Evolutionary conservation across 1,140 invertebrate species (phyloP), one percentile per base, ranked within the genome.

Genomic region (Drosophila virilis): DNA sequence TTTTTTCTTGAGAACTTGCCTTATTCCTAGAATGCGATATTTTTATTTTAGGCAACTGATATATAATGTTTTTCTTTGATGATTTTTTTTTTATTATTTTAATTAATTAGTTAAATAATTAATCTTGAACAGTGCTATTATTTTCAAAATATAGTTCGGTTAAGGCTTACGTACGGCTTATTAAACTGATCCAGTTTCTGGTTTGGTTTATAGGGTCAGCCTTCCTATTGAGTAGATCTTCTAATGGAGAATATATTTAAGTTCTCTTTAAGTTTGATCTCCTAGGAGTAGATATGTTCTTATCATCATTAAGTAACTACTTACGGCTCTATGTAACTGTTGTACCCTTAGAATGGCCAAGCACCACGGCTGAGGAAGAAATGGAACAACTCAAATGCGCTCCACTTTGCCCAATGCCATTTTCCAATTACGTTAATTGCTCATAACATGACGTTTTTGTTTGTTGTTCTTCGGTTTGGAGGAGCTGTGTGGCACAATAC

Each of bases 401-500:
- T 78, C 69, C 54, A 78, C 59, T 81, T 86, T 60, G 48, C 45
- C 42, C 72, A 79, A 68, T 77, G 83, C 78, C 72, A 64, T 79
- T 86, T 86, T 86, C 79, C 79, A 86, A 86, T 86, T 83, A 86
- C 83, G 83, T 83, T 82, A 88, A 88, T 86, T 83, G 83, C 73
- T 83, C 83, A 79, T 88, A 86, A 88, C 76, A 82, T 72, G 79
- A 83, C 83, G 60, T 60, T 86, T 86, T 79, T 86, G 79, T 88
- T 86, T 86, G 83, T 86, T 86, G 71, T 82, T 86, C 65, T 81
- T 79, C 9, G 69, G 43, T 55, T 45, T 67, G 17, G 67, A 62
- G 58, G 54, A 68, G 55, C 55, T 68, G 32, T 72, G 48, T 74
- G 81, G 69, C 74, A 81, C 75, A 83, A 81, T 64, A 71, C 40